Conservation (phyloP, 1,140 invertebrate genomes). For the Mycetomoellerius zeteki region DNA sequence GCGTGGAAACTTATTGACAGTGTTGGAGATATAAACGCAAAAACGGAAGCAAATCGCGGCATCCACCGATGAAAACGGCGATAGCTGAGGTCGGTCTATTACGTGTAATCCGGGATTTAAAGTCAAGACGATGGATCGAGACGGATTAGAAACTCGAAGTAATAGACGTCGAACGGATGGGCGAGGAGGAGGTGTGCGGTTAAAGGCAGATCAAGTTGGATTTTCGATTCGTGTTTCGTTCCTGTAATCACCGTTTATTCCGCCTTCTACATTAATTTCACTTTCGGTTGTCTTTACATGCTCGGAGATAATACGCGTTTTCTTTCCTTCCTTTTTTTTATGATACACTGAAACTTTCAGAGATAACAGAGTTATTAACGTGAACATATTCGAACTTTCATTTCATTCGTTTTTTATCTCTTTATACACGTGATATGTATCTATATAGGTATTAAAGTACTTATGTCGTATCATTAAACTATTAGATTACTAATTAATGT, state of each 20-base stretch:
- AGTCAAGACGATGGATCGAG: conserved; percentile 60
- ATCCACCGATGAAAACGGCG: conserved; percentile 47
- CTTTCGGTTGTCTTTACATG: background rate
- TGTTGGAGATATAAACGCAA: conserved; percentile 20
- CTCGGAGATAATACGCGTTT: background rate
- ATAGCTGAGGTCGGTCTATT: conserved; percentile 45
- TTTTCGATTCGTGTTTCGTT: conserved; percentile 54
- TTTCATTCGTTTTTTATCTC: background rate
- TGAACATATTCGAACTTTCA: background rate
- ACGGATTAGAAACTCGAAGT: conserved; percentile 60
- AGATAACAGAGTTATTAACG: background rate
- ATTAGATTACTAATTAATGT: conserved; percentile 30
- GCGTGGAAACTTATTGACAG: background rate
- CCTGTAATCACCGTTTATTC: conserved; percentile 26
- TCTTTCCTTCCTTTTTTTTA: background rate
- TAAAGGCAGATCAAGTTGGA: conserved; percentile 45
- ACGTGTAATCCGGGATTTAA: conserved; percentile 63
- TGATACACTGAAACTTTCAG: background rate
- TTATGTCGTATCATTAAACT: conserved; percentile 22
- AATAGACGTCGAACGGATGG: conserved; percentile 44
- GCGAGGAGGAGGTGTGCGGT: conserved; percentile 13
- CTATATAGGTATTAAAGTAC: background rate
- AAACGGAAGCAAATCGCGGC: conserved; percentile 47
- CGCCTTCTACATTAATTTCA: conserved; percentile 4
- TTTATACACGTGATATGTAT: background rate